phyloP scores from a whole-genome alignment of 2,888 invertebrate species.

The Drosophila sordidula region DNA sequence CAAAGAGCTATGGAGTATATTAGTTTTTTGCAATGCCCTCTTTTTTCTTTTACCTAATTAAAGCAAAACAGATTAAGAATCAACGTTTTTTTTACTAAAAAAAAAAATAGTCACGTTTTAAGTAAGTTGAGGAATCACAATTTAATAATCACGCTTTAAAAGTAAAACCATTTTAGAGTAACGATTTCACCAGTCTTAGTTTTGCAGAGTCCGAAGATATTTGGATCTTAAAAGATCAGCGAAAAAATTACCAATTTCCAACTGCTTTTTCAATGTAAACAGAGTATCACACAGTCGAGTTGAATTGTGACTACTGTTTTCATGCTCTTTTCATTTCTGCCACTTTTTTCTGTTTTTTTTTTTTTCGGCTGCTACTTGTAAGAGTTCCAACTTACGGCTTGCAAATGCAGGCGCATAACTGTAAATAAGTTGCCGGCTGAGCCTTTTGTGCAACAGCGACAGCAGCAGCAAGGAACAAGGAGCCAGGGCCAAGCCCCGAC shows the following conservation, averaged over 20 bases:
- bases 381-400: constrained; percentile 68
- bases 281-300: constrained; percentile 3
- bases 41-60: too few species aligned
- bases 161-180: too few species aligned
- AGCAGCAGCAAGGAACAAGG: constrained; percentile 3
- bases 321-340: constrained; percentile 25
- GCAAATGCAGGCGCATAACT: constrained; percentile 70
- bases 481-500: constrained; percentile 42
- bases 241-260: too few species aligned
- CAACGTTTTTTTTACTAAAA: too few species aligned
- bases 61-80: too few species aligned
- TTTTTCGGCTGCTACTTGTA: constrained; percentile 60
- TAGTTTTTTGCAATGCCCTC: not conserved
- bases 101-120: too few species aligned
- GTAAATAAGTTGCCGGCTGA: constrained; percentile 63
- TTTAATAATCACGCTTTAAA: too few species aligned
- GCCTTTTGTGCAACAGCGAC: constrained; percentile 42
- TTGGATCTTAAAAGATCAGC: too few species aligned
- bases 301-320: constrained; percentile 12
- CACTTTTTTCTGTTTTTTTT: constrained; percentile 1
- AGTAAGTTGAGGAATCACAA: too few species aligned
- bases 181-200: too few species aligned
- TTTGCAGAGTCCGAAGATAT: too few species aligned
- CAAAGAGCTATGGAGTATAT: not conserved
- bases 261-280: not conserved